Percentiles rank a stretch among this genome's conserved stretches.
Evolutionary conservation across 2,113 vertebrate species (phyloP).

Genomic region (Bos javanicus): DNA sequence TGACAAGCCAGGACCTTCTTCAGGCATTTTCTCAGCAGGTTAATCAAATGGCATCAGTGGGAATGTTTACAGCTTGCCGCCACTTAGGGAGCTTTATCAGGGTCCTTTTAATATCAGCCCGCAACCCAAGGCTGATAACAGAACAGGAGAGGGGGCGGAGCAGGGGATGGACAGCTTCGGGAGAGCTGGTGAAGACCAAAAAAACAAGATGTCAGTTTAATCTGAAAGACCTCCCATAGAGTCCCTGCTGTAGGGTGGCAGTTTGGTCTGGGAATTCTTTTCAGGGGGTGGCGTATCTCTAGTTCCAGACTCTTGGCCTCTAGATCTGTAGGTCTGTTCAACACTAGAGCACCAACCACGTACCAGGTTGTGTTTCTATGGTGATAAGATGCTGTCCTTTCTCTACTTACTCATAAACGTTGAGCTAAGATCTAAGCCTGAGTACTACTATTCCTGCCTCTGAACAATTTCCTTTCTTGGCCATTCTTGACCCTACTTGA

Average conservation of each 20-base stretch:
- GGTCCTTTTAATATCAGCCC: constrained; percentile 72
- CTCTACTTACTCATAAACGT: background rate
- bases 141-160: background rate
- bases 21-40: constrained; percentile 80
- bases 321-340: background rate
- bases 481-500: background rate
- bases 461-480: background rate
- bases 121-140: constrained; percentile 70
- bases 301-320: background rate
- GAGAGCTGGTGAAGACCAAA: constrained; percentile 33
- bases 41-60: constrained; percentile 84
- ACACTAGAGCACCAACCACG: accelerated
- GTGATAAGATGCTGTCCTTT: background rate
- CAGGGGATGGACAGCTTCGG: background rate
- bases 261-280: background rate
- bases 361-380: background rate
- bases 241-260: background rate
- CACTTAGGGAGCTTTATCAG: constrained; percentile 83
- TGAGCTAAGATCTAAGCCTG: background rate
- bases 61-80: constrained; percentile 88
- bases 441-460: background rate
- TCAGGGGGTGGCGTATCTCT: background rate
- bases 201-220: constrained; percentile 41
- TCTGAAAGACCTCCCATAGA: constrained; percentile 12
- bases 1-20: constrained; percentile 72